A percentile compares a stretch with the other conserved stretches of the same genome.
Conservation (phyloP, 2,797 vertebrate genomes). For the Loriculus beryllinus region DNA sequence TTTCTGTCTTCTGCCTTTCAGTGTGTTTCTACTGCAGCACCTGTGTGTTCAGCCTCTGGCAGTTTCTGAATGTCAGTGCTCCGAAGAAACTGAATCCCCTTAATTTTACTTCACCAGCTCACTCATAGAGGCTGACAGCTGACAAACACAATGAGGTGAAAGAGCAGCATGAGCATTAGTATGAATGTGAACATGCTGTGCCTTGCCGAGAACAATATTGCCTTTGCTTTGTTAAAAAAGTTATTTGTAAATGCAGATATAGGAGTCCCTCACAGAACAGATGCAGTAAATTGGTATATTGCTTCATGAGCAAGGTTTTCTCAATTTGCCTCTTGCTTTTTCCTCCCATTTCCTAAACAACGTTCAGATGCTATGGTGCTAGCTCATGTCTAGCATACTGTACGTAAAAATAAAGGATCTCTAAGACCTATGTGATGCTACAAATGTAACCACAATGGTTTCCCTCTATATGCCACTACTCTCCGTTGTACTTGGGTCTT, state of each 20-base stretch:
- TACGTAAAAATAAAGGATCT: not conserved
- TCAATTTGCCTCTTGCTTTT: not conserved
- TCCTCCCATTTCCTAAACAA: not conserved
- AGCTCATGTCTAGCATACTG: not conserved
- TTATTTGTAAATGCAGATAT: not conserved
- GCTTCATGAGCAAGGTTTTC: not conserved
- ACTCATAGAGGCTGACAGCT: not conserved
- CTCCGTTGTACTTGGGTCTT: not conserved
- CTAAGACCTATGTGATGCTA: not conserved
- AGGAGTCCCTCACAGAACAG: not conserved
- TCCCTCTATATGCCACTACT: not conserved
- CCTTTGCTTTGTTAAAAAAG: not conserved
- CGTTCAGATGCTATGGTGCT: not conserved
- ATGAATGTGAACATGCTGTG: not conserved
- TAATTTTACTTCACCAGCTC: not conserved
- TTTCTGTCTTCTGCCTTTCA: not conserved
- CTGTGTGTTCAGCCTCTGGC: not conserved
- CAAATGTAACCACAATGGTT: not conserved
- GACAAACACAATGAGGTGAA: not conserved
- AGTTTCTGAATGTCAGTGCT: not conserved
- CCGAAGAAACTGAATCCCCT: not conserved
- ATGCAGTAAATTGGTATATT: not conserved
- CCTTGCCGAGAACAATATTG: not conserved
- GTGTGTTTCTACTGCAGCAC: not conserved
- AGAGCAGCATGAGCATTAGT: not conserved